Base-by-base conservation (phyloP, 2,797 vertebrate species). In the Bradypodion pumilum region DNA sequence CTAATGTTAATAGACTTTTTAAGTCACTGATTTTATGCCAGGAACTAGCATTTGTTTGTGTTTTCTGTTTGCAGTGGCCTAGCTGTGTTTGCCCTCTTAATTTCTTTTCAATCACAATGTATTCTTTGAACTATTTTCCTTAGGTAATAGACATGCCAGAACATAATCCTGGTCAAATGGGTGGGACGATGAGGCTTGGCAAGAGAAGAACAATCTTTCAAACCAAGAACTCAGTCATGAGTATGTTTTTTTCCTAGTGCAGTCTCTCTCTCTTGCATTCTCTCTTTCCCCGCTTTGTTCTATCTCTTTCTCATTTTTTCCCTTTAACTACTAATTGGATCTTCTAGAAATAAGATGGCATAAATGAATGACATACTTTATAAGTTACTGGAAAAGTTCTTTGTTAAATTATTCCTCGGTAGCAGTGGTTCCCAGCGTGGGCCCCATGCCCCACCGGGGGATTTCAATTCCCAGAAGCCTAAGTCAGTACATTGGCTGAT, bases 71-170 rank as follows among this genome's bases (percentile, higher is more conserved):
- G 15, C 4, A 69, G 79, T 44, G 49, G 23, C 3, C 32, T 46
- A 49, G 63, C 15, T 65, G 35, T 0, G 0, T 87, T 63, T 60
- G 62, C 46, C 40, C 32, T 69, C 21, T 72, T 56, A 69, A 32
- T 56, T 10, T 78, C 27, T 42, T 78, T 27, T 72, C 21, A 13
- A n/a, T 81, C 74, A 68, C 62, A 63, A 1, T 25, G 68, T n/a
- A 25, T 32, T 82, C 49, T 90, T 78, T 27, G 3, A 42, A 87
- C 90, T 84, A 46, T 80, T 73, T 84, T 74, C 60, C 15, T 29
- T 92, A 99, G 98, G 98, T 99, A 89, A 97, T 99, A 93, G 98
- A 99, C 91, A 99, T 99, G 98, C 98, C 98, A 0, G 98, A 99
- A 89, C 98, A 99, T 93, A 99, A 99, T 92, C 97, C 97, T 3